Evolutionary conservation across 1,140 invertebrate species (phyloP).

Genomic region (Elysia chlorotica): DNA sequence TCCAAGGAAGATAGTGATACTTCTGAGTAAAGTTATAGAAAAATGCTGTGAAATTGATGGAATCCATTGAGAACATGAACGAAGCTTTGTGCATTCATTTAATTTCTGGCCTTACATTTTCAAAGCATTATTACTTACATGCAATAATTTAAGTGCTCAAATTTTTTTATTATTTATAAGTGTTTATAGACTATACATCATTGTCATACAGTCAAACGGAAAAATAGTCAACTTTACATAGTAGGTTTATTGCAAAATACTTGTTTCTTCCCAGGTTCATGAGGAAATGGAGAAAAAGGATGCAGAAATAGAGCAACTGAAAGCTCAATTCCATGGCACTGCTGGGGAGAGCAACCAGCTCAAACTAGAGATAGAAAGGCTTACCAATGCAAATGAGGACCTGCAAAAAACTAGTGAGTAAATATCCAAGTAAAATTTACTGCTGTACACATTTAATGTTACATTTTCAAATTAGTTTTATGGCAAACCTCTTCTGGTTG

Average conservation of each 20-base stretch:
- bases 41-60: neutral
- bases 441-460: neutral
- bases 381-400: constrained; percentile 57
- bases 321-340: constrained; percentile 62
- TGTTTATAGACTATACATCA: too few relatives aligned
- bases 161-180: too few relatives aligned
- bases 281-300: constrained; percentile 67
- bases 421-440: neutral
- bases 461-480: too few relatives aligned
- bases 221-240: too few relatives aligned
- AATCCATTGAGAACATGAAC: too few relatives aligned
- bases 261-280: constrained; percentile 44
- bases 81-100: too few relatives aligned
- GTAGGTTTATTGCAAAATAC: too few relatives aligned
- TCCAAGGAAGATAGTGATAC: neutral
- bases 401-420: constrained; percentile 40
- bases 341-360: constrained; percentile 64
- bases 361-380: constrained; percentile 62
- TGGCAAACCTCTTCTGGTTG: too few relatives aligned
- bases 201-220: too few relatives aligned
- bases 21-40: neutral
- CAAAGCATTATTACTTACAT: too few relatives aligned
- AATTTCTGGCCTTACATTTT: too few relatives aligned
- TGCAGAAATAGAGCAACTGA: constrained; percentile 62
- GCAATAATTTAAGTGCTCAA: too few relatives aligned